Percentiles rank a stretch among this genome's conserved stretches.
phyloP scores from a whole-genome alignment of 1,140 invertebrate species.

The Bombus confusus region DNA sequence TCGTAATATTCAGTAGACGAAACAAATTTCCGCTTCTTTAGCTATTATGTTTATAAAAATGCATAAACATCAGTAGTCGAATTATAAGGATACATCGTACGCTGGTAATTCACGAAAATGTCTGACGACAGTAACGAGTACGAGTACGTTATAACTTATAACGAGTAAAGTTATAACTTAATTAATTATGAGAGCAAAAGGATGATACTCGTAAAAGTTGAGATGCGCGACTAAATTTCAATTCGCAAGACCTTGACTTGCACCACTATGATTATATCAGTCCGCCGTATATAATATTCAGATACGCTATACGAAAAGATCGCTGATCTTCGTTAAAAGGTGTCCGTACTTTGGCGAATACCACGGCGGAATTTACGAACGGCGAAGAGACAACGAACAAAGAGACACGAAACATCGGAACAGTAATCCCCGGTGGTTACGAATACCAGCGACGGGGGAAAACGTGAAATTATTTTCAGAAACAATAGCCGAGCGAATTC shows the following conservation, averaged over 20 bases:
- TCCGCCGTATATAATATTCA: not conserved
- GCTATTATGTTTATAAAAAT: too few relatives aligned
- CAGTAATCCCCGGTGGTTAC: not conserved
- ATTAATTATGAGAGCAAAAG: not conserved
- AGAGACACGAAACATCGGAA: not conserved
- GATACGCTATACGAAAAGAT: not conserved
- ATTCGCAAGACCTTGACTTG: not conserved
- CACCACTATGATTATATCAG: not conserved
- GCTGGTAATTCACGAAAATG: too few relatives aligned
- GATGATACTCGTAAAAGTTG: too few relatives aligned
- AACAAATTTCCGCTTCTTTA: too few relatives aligned
- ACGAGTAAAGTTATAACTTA: not conserved
- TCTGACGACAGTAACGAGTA: too few relatives aligned
- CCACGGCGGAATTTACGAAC: not conserved
- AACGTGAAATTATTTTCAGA: slow-evolving; percentile 41
- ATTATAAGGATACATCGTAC: too few relatives aligned
- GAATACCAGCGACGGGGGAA: not conserved
- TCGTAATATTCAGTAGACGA: too few relatives aligned
- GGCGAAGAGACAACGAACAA: not conserved
- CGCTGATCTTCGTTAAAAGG: not conserved
- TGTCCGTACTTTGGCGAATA: not conserved
- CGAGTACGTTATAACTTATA: too few relatives aligned
- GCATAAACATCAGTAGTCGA: too few relatives aligned
- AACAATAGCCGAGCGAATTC: slow-evolving; percentile 37
- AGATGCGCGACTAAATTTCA: not conserved